phyloP scores from a whole-genome alignment of 2,113 vertebrate genomes.

The Echinops telfairi region DNA sequence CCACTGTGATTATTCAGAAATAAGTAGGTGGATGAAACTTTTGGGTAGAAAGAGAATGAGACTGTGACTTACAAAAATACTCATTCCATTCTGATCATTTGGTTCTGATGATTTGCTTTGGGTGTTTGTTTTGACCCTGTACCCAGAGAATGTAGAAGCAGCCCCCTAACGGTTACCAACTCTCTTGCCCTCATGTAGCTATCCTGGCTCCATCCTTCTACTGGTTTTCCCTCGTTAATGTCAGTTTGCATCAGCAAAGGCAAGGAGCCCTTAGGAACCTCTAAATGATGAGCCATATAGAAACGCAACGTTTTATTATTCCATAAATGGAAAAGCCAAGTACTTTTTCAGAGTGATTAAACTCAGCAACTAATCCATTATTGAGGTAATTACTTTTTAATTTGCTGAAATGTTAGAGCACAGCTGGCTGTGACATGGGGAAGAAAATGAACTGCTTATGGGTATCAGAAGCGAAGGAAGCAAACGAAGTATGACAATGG shows the following conservation, averaged over 20 bases:
- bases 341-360: slow-evolving; percentile 77
- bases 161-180: background rate
- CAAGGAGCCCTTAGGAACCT: background rate
- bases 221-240: background rate
- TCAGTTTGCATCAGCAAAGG: background rate
- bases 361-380: slow-evolving; percentile 74
- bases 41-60: background rate
- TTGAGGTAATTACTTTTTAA: slow-evolving; percentile 79
- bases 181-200: background rate
- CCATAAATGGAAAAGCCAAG: slow-evolving; percentile 65
- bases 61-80: background rate
- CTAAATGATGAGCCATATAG: background rate
- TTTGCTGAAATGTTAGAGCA: slow-evolving; percentile 76
- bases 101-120: background rate
- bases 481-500: slow-evolving; percentile 44
- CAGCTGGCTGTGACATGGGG: slow-evolving; percentile 61
- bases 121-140: background rate
- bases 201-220: background rate
- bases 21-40: background rate
- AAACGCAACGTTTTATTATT: slow-evolving; percentile 62
- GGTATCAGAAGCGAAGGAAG: slow-evolving; percentile 49
- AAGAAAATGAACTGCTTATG: slow-evolving; percentile 45
- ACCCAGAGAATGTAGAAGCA: background rate
- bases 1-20: background rate
- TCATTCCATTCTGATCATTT: background rate